phyloP scores from a whole-genome alignment of 2,113 vertebrate genomes.

The Alaudala cheleensis region DNA sequence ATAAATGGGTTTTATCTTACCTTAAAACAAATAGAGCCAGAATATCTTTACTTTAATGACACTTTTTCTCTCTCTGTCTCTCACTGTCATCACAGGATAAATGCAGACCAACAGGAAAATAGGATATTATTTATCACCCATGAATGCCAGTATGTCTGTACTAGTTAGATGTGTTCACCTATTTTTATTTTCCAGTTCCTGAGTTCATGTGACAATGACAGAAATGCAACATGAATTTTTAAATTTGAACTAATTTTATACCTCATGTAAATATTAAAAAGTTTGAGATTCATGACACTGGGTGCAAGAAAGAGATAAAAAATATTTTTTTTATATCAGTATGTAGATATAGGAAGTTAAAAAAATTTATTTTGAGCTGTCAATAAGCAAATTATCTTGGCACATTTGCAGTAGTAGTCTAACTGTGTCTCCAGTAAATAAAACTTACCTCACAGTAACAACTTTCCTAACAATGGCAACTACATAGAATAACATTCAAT shows the following conservation, averaged over 20 bases:
- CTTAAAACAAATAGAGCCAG: neutral
- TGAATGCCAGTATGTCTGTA: neutral
- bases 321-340: neutral
- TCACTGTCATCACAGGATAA: neutral
- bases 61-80: neutral
- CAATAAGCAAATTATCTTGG: neutral
- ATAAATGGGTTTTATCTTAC: neutral
- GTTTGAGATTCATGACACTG: neutral
- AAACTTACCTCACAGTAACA: neutral
- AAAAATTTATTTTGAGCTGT: neutral
- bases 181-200: neutral
- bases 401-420: neutral
- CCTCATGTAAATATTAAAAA: neutral
- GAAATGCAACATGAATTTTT: rapidly evolving
- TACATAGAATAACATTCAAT: neutral
- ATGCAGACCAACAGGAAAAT: neutral
- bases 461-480: neutral
- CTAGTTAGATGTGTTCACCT: neutral
- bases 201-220: neutral
- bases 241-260: neutral
- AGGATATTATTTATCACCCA: neutral
- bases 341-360: neutral
- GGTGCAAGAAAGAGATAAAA: neutral
- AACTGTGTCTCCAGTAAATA: neutral
- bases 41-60: neutral